phyloP scores from a whole-genome alignment of 1,140 invertebrate species.

The Drosophila jambulina region DNA sequence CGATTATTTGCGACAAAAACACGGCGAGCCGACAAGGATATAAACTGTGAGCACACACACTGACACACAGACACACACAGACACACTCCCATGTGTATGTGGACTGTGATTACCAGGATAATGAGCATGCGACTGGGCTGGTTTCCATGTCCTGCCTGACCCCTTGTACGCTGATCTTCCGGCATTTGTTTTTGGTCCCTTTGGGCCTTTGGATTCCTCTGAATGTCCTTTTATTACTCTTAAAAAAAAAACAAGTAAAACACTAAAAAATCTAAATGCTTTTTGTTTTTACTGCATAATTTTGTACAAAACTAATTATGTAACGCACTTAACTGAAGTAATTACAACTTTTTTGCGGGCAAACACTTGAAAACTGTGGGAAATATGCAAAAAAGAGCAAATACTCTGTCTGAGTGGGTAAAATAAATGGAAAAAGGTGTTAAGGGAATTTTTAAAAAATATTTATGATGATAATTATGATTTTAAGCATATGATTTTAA shows the following conservation, averaged over 20 bases:
- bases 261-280: neutral
- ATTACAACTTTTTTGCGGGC: neutral
- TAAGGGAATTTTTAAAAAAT: neutral
- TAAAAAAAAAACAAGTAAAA: neutral
- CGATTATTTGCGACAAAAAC: conserved; percentile 70
- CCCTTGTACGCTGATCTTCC: neutral
- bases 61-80: no score
- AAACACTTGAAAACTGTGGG: neutral
- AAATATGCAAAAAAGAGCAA: neutral
- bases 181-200: neutral
- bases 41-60: neutral
- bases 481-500: no score
- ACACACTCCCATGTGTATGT: neutral
- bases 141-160: neutral
- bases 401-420: neutral
- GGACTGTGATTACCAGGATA: conserved; percentile 32
- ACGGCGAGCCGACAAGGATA: conserved; percentile 21
- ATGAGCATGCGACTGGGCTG: conserved; percentile 18
- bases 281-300: conserved; percentile 9
- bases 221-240: neutral
- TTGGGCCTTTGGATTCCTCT: neutral
- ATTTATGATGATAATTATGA: no score
- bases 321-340: conserved; percentile 8
- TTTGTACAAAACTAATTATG: conserved; percentile 17
- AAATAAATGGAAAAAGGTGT: neutral